Percentiles rank a stretch among this genome's conserved stretches.
Conservation (phyloP, 1,140 invertebrate genomes). For the Caligus rogercresseyi region DNA sequence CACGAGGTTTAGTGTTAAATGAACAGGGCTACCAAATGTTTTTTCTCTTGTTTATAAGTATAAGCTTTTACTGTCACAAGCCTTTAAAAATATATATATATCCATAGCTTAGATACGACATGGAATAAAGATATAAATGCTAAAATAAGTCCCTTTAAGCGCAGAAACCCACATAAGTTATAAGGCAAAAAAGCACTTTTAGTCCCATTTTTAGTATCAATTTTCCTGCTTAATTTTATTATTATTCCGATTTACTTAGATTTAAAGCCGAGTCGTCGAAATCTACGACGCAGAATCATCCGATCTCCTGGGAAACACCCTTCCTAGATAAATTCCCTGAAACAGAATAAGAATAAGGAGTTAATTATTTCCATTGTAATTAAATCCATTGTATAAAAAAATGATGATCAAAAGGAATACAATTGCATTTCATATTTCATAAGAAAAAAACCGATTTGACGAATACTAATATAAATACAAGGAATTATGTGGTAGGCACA, state of each 20-base stretch:
- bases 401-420: background rate
- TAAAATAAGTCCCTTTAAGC: no score
- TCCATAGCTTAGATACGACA: no score
- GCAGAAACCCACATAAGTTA: no score
- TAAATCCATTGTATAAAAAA: background rate
- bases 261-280: background rate
- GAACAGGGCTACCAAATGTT: no score
- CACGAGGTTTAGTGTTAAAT: no score
- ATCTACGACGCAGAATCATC: background rate
- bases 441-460: background rate
- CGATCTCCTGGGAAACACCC: background rate
- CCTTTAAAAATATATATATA: no score
- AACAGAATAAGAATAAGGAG: background rate
- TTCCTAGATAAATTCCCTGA: background rate
- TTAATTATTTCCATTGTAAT: background rate
- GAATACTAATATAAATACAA: background rate
- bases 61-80: no score
- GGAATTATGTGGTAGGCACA: background rate
- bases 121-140: no score
- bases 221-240: no score
- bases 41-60: no score
- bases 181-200: no score
- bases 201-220: no score
- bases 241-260: background rate
- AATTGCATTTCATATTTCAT: background rate